phyloP scores from a whole-genome alignment of 2,113 vertebrate genomes.

The Pygoscelis antarcticus region DNA sequence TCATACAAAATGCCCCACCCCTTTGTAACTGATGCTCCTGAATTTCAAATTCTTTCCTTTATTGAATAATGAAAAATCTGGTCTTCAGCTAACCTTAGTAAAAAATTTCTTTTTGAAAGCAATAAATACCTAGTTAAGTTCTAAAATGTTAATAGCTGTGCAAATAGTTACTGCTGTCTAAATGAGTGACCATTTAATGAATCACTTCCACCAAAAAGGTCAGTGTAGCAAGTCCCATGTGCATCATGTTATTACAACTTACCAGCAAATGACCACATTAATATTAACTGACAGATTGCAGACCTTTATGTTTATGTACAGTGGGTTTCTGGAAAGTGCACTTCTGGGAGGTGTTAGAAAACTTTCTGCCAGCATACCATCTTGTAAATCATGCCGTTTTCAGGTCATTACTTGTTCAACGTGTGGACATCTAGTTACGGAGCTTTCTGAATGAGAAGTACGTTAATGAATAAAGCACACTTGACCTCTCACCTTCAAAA shows the following conservation, averaged over 20 bases:
- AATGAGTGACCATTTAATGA: conserved; percentile 77
- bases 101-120: conserved; percentile 51
- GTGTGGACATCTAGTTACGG: not conserved
- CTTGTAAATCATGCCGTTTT: conserved; percentile 46
- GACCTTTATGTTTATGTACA: conserved; percentile 77
- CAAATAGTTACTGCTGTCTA: conserved; percentile 67
- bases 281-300: conserved; percentile 79
- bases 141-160: conserved; percentile 73
- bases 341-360: conserved; percentile 71
- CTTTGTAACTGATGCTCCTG: not conserved
- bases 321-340: conserved; percentile 67
- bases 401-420: conserved; percentile 40
- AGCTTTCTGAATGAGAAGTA: not conserved
- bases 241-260: conserved; percentile 76
- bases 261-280: conserved; percentile 72
- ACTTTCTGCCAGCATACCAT: conserved; percentile 60
- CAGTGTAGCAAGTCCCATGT: conserved; percentile 68
- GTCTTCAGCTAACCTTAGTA: conserved; percentile 43
- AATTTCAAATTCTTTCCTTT: conserved; percentile 1
- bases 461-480: not conserved
- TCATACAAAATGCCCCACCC: not conserved
- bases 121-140: conserved; percentile 70
- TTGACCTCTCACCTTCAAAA: not conserved
- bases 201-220: conserved; percentile 70
- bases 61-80: conserved; percentile 10